These are phyloP conservation scores for Aricia agestis DNA, from an alignment of 1,140 invertebrate genomes.

Conservation along the genomic window DNA sequence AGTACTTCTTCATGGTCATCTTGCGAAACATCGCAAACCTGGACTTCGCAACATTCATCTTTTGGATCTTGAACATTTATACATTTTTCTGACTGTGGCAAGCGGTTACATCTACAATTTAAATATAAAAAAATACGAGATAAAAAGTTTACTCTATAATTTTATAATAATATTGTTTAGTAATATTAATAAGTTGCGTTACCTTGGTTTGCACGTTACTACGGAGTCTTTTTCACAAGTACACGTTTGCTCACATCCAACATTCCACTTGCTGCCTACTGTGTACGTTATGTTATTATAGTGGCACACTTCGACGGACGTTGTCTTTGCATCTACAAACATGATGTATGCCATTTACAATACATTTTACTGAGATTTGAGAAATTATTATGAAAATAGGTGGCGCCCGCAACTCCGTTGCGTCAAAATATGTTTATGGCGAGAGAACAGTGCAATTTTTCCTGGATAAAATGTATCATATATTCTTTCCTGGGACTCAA, in stretches of 20 bases:
- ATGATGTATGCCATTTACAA: background rate
- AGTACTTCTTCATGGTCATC: constrained; percentile 81
- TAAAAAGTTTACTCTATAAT: too few relatives aligned
- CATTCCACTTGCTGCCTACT: constrained; percentile 84
- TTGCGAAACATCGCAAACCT: constrained; percentile 87
- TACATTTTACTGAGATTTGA: too few relatives aligned
- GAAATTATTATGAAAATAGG: too few relatives aligned
- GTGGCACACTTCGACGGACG: constrained; percentile 80
- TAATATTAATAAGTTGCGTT: constrained; percentile 4
- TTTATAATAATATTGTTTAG: too few relatives aligned
- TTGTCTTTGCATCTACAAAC: constrained; percentile 50
- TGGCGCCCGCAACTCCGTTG: too few relatives aligned
- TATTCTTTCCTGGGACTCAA: too few relatives aligned
- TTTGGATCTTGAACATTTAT: constrained; percentile 84
- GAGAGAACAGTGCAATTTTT: too few relatives aligned
- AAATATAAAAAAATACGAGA: too few relatives aligned
- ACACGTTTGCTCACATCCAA: constrained; percentile 87
- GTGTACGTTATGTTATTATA: constrained; percentile 85
- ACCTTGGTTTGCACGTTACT: constrained; percentile 83
- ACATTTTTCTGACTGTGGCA: constrained; percentile 80
- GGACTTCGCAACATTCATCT: constrained; percentile 89
- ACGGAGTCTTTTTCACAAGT: constrained; percentile 84
- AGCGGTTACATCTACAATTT: constrained; percentile 74
- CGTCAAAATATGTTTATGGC: too few relatives aligned
- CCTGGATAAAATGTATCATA: too few relatives aligned